Conservation (phyloP, 2,113 vertebrate species). For the Zosterops lateralis region DNA sequence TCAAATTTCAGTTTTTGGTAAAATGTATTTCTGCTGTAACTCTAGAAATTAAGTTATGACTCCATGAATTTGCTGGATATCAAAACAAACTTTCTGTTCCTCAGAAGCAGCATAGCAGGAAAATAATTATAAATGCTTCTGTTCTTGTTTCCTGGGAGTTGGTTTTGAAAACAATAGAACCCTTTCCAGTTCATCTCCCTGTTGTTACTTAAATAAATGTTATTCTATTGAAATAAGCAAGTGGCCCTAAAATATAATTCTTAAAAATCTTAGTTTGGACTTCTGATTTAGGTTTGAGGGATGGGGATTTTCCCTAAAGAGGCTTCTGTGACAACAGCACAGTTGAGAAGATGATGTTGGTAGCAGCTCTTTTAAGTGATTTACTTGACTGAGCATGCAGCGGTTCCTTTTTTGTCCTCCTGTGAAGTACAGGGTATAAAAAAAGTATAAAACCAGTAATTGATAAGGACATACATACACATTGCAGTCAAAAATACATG, state of each 20-base stretch:
- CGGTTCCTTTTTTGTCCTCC: neutral
- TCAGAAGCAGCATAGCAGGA: neutral
- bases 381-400: neutral
- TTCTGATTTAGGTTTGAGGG: neutral
- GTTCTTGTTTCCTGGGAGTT: neutral
- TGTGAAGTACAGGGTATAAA: neutral
- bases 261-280: neutral
- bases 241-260: neutral
- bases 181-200: neutral
- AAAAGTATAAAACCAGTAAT: neutral
- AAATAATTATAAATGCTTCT: constrained; percentile 2
- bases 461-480: neutral
- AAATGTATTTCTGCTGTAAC: neutral
- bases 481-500: neutral
- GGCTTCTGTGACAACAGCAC: neutral
- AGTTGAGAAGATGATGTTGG: neutral
- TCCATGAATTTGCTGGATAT: neutral
- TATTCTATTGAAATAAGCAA: neutral
- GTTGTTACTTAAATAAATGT: neutral
- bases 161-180: neutral
- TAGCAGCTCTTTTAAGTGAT: neutral
- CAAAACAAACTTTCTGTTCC: constrained; percentile 3
- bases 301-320: neutral
- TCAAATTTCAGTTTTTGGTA: neutral
- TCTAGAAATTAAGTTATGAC: neutral